Percentiles rank a stretch among this genome's conserved stretches.
Conservation (phyloP, 2,888 invertebrate species). For the Drosophila diplacantha region DNA sequence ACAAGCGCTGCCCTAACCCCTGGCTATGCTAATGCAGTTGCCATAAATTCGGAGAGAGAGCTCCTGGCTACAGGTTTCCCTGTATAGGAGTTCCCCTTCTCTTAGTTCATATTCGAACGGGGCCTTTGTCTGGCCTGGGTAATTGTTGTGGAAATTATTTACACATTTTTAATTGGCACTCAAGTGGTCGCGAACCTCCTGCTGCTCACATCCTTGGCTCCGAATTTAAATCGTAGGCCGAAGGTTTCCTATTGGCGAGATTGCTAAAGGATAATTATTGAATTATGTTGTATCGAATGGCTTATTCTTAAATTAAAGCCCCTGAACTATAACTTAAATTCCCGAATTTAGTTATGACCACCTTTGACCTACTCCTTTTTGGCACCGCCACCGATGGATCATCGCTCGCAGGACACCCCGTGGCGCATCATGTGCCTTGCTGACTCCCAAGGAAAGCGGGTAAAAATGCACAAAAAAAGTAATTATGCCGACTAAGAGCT, state of each 20-base stretch:
- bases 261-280: background rate
- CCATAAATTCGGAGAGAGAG: conserved; percentile 44
- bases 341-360: background rate
- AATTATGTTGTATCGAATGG: no score
- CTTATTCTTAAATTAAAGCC: background rate
- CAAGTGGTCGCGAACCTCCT: conserved; percentile 66
- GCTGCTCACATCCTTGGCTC: conserved; percentile 32
- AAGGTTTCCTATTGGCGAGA: conserved; percentile 42
- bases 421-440: conserved; percentile 47
- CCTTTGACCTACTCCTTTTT: conserved; percentile 31
- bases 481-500: conserved; percentile 74
- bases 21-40: conserved; percentile 63
- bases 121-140: conserved; percentile 48
- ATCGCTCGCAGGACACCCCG: background rate
- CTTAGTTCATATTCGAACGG: conserved; percentile 45
- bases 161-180: conserved; percentile 70
- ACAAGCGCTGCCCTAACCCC: conserved; percentile 41
- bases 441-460: conserved; percentile 13
- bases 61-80: conserved; percentile 45
- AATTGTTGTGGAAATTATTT: conserved; percentile 67
- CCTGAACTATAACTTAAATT: background rate
- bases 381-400: conserved; percentile 21
- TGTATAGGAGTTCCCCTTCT: conserved; percentile 2
- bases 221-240: conserved; percentile 11
- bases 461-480: conserved; percentile 53